A percentile compares a stretch with the other conserved stretches of the same genome.
These are phyloP conservation scores for Nixonia krombeini DNA, from an alignment of 1,140 invertebrate genomes.

Conservation along the genomic window DNA sequence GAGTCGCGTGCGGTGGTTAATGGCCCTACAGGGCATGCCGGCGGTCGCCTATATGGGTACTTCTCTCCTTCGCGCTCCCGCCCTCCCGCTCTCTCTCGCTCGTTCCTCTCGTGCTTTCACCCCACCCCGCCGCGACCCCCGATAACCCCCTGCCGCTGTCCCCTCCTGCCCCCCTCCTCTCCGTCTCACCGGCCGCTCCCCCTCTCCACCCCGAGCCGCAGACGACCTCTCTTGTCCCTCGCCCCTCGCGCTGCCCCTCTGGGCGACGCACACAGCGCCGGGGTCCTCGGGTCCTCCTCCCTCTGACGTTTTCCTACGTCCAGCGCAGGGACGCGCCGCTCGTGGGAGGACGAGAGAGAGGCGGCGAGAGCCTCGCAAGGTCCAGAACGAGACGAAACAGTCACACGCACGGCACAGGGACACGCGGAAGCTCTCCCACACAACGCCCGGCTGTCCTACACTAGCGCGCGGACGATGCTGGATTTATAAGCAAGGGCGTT, in stretches of 20 bases:
- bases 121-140: constrained; percentile 41
- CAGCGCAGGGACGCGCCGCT: constrained; percentile 56
- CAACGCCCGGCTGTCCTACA: constrained; percentile 40
- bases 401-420: constrained; percentile 24
- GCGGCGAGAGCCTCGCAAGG: constrained; percentile 14
- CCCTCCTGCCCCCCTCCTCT: constrained; percentile 20
- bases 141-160: constrained; percentile 18
- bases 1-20: constrained; percentile 73
- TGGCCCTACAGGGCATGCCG: too few species aligned
- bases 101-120: constrained; percentile 38
- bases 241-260: constrained; percentile 24
- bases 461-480: constrained; percentile 39
- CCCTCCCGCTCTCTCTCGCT: constrained; percentile 62
- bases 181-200: too few species aligned
- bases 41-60: too few species aligned
- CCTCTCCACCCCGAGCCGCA: constrained; percentile 10
- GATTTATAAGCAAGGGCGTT: constrained; percentile 73
- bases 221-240: constrained; percentile 39
- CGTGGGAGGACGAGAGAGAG: constrained; percentile 57
- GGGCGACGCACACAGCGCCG: constrained; percentile 14
- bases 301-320: constrained; percentile 51
- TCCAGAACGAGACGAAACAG: constrained; percentile 57
- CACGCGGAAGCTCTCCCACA: constrained; percentile 39
- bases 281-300: constrained; percentile 38
- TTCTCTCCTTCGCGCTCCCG: too few species aligned